These are phyloP conservation scores for Ormyrus thymus DNA, from an alignment of 2,888 invertebrate species.

Conservation along the genomic window DNA sequence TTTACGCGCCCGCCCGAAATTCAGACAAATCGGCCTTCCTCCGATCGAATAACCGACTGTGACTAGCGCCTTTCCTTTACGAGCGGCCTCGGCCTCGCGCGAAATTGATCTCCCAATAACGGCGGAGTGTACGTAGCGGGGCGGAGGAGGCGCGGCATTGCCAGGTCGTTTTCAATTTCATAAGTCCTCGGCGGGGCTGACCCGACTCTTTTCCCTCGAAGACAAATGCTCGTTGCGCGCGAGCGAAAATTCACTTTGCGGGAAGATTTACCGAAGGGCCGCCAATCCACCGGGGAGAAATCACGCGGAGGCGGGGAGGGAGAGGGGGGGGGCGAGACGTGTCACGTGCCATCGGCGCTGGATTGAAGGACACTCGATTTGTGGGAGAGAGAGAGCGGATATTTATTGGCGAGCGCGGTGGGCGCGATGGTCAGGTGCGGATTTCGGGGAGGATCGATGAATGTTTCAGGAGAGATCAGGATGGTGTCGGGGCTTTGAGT, in stretches of 20 bases:
- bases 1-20: neutral
- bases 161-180: constrained; percentile 55
- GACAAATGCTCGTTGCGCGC: constrained; percentile 42
- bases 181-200: constrained; percentile 17
- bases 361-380: too few species aligned
- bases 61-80: neutral
- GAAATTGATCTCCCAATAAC: constrained; percentile 36
- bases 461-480: constrained; percentile 18
- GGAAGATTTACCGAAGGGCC: constrained; percentile 20
- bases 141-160: neutral
- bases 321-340: constrained; percentile 26
- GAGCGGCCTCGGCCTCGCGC: neutral
- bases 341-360: too few species aligned
- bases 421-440: constrained; percentile 38
- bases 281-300: constrained; percentile 34
- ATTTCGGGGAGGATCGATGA: constrained; percentile 27
- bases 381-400: too few species aligned
- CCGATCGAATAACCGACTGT: constrained; percentile 19
- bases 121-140: neutral
- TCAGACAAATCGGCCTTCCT: constrained; percentile 19
- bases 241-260: constrained; percentile 61
- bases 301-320: neutral
- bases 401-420: neutral
- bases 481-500: neutral
- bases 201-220: constrained; percentile 28